Conservation (phyloP, 2,888 invertebrate species). For the Troides oblongomaculatus region DNA sequence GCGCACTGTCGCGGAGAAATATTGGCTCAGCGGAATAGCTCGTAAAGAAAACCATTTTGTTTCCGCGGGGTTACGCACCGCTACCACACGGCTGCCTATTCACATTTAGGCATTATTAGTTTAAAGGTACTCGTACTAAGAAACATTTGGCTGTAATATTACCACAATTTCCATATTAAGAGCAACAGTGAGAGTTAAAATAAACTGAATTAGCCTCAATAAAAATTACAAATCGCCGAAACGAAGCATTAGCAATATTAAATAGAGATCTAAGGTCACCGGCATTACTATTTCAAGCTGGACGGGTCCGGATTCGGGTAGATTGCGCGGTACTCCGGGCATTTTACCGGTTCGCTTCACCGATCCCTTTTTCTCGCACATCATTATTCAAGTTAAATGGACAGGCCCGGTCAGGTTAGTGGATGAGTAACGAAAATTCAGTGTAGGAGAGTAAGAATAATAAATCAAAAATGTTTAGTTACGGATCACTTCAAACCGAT, state of each 20-base stretch:
- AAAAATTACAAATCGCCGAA: too few relatives aligned
- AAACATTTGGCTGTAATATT: constrained; percentile 35
- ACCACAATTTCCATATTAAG: too few relatives aligned
- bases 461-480: constrained; percentile 19
- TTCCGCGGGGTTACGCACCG: constrained; percentile 74
- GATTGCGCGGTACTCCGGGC: constrained; percentile 31
- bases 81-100: constrained; percentile 59
- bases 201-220: too few relatives aligned
- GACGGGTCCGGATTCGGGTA: constrained; percentile 10
- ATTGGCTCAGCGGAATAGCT: constrained; percentile 79
- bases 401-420: constrained; percentile 64
- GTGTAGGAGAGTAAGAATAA: constrained; percentile 25
- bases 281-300: constrained; percentile 29
- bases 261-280: constrained; percentile 26
- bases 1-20: constrained; percentile 79
- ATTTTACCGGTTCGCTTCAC: constrained; percentile 60
- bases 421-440: constrained; percentile 64
- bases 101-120: constrained; percentile 59
- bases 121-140: constrained; percentile 43
- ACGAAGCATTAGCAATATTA: constrained; percentile 30
- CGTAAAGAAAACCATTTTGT: constrained; percentile 78
- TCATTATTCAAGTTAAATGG: constrained; percentile 77
- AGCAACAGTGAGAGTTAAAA: too few relatives aligned
- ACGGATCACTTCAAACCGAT: constrained; percentile 12
- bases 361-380: constrained; percentile 63